Base-by-base conservation (phyloP, 2,888 invertebrate genomes). In the Stenolophus ochropezus region DNA sequence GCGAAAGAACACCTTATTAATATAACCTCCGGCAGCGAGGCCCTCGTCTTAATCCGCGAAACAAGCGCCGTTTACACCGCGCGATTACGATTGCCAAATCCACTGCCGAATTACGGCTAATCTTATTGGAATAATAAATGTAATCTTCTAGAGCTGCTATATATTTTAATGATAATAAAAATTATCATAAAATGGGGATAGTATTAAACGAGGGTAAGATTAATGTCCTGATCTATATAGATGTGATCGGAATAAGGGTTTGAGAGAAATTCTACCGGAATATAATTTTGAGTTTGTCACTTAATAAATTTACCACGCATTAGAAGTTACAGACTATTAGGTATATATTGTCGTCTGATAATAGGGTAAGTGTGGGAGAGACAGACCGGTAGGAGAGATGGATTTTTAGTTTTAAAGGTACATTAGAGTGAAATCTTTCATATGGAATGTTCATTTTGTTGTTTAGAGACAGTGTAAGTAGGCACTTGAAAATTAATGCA, bases 121-220 rank as follows among this genome's bases (percentile, higher is more conserved):
- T 74, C 74, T 73, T 53, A 74, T 53, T 74, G 51, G 74, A 33
- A 53, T 74, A 74, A 74, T 74, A 74, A 74, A 74, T 74, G 74
- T 74, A 74, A 74, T 74, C 74, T 74, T 74, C 25, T 27, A 51
- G 74, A 74, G 53, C 74, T 23, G 53, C 74, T 23, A 74, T 74
- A 74, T 74, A 74, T 74, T 53, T 53, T 53, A 74, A 74, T 74
- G 53, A 74, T 74, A 74, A 74, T 74, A 74, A 74, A 74, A 74
- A 74, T 74, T 74, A 74, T 74, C 74, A 74, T 74, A 74, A 74
- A 74, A 74, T 20, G 53, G 74, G 25, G 20, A 73, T 47, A 73
- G 49, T 69, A 69, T 69, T 33, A 69, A 69, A 33, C 18, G n/a
- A 18, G 61, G 65, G 14, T 14, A 25, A 69, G 65, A 69, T 69